phyloP scores from a whole-genome alignment of 2,888 invertebrate genomes.

The Nineta flava region DNA sequence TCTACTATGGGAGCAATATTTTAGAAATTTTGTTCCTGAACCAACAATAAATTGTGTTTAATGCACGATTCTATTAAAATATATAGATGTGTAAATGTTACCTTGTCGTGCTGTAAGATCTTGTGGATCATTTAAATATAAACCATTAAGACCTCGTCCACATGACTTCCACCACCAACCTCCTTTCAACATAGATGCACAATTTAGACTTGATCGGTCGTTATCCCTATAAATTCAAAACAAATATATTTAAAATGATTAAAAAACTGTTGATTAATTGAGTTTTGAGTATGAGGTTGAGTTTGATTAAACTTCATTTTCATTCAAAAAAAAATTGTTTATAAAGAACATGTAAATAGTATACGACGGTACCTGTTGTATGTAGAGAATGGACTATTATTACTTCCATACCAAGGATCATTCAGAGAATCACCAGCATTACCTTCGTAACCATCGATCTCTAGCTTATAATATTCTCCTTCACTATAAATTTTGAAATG shows the following conservation, averaged over 20 bases:
- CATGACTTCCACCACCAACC: constrained; percentile 96
- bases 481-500: constrained; percentile 88
- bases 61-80: no score
- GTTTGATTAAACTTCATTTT: no score
- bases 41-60: no score
- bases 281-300: no score
- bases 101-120: constrained; percentile 82
- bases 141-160: constrained; percentile 75
- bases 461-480: constrained; percentile 79
- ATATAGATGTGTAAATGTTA: no score
- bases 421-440: constrained; percentile 83
- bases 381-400: constrained; percentile 85
- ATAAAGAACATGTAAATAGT: background rate
- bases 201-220: constrained; percentile 78
- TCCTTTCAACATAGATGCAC: constrained; percentile 85
- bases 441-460: constrained; percentile 84
- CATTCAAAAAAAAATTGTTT: no score
- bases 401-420: constrained; percentile 88
- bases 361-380: constrained; percentile 54
- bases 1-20: no score
- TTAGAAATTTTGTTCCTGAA: no score
- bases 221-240: constrained; percentile 50
- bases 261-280: no score
- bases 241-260: background rate
- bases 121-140: constrained; percentile 79